Conservation (phyloP, 2,113 vertebrate genomes). For the Myrmecobius fasciatus region DNA sequence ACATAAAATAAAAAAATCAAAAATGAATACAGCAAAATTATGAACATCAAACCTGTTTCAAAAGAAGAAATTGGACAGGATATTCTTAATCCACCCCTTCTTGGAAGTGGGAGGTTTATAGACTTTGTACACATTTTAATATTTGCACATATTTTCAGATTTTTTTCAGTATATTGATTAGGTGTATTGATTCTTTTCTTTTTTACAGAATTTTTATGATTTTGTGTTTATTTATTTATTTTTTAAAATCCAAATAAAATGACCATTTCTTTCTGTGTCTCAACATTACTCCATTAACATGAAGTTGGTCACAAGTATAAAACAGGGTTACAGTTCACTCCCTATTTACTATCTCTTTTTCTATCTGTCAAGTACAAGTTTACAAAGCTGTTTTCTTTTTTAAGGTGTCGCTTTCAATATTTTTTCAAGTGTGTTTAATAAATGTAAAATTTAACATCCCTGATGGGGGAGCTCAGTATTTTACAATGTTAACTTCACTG, state of each 20-base stretch:
- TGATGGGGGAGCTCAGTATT: conserved; percentile 42
- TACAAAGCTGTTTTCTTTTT: conserved; percentile 48
- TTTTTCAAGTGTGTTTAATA: conserved; percentile 54
- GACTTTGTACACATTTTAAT: not conserved
- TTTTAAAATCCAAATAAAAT: not conserved
- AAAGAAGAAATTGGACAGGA: not conserved
- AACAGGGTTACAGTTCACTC: conserved; percentile 45
- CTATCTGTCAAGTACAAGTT: conserved; percentile 48
- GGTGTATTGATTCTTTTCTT: not conserved
- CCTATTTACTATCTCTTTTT: conserved; percentile 4
- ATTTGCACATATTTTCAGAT: not conserved
- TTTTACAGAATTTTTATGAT: not conserved
- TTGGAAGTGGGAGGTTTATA: not conserved
- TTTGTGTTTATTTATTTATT: too few relatives aligned
- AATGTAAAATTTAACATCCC: conserved; percentile 48
- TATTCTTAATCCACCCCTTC: not conserved
- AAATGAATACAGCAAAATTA: not conserved
- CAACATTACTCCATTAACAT: conserved; percentile 48
- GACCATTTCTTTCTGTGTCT: conserved; percentile 35
- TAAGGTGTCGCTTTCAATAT: conserved; percentile 22
- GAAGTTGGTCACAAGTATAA: conserved; percentile 47
- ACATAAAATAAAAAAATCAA: not conserved
- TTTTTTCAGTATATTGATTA: not conserved
- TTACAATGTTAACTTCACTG: conserved; percentile 61
- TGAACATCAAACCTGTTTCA: not conserved